Base-by-base conservation (phyloP, 2,888 invertebrate species). In the Ennomos quercinarius region DNA sequence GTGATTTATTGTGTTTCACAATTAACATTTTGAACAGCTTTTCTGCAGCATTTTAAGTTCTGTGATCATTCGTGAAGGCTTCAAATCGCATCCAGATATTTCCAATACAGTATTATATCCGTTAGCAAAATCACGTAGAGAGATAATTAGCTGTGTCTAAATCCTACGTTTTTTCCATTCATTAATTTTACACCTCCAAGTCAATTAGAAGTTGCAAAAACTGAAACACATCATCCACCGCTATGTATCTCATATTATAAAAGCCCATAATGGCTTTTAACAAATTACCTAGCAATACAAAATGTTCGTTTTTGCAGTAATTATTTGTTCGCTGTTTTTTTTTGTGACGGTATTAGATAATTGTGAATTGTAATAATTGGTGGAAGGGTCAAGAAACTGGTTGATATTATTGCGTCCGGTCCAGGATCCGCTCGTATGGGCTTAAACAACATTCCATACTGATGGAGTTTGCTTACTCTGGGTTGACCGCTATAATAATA, bases 371-470 rank as follows among this genome's bases (percentile, higher is more conserved):
- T 74, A 68, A 70, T 72, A 76, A 78, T 77, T 68, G 73, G 68
- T 67, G 70, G 73, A 45, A 63, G 66, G 81, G 78, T 84, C 79
- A 86, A 85, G 73, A 78, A 81, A 81, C 84, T 79, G 74, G 79
- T 80, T 81, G 71, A 74, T 76, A 77, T 72, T 75, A 73, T 70
- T 75, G 74, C 75, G 76, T 77, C 81, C 76, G 76, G 73, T 74
- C 76, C 81, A 80, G 80, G 81, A 83, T 83, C 77, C 70, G 73
- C 71, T 68, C 72, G 67, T 61, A 68, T 27, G 57, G 65, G 73
- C 43, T 49, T 48, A 27, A 35, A 46, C 42, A 53, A 46, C 63
- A 66, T 63, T 64, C 39, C 55, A 59, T 57, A 44, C 17, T 17
- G 17, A 17, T 37, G 40, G 44, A 64, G 66, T 68, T 68, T 71